Evolutionary conservation across 2,797 vertebrate genomes (phyloP).

Genomic region (Argya squamiceps): DNA sequence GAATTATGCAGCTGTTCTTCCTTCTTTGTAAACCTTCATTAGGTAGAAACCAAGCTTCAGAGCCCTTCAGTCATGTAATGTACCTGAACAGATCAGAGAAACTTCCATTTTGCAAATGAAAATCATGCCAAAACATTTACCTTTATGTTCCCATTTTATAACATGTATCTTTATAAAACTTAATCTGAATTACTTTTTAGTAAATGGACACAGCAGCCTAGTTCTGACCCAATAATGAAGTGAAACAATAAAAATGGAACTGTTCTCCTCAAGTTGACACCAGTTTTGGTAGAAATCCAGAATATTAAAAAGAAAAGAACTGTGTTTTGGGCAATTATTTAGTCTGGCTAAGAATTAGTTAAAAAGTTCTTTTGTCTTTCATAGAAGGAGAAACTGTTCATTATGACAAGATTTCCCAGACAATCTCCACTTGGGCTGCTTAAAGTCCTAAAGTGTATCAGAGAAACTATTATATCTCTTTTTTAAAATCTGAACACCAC

Average conservation of each 20-base stretch:
- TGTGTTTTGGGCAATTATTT: not conserved
- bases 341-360: not conserved
- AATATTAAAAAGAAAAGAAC: not conserved
- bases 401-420: not conserved
- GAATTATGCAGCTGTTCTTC: not conserved
- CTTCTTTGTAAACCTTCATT: not conserved
- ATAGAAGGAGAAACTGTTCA: not conserved
- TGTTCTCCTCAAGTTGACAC: not conserved
- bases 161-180: not conserved
- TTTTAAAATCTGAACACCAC: not conserved
- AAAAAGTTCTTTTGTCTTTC: not conserved
- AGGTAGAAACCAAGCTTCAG: not conserved
- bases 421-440: not conserved
- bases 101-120: not conserved
- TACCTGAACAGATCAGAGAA: not conserved
- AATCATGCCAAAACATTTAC: not conserved
- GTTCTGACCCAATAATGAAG: not conserved
- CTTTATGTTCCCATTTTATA: not conserved
- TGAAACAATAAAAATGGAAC: not conserved
- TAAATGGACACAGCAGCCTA: not conserved
- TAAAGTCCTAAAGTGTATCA: not conserved
- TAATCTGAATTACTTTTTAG: not conserved
- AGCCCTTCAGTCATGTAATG: fast-evolving
- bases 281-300: not conserved
- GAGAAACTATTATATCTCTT: not conserved